These are phyloP conservation scores for Scleropages formosus DNA, from an alignment of 2,797 vertebrate species.

Conservation along the genomic window DNA sequence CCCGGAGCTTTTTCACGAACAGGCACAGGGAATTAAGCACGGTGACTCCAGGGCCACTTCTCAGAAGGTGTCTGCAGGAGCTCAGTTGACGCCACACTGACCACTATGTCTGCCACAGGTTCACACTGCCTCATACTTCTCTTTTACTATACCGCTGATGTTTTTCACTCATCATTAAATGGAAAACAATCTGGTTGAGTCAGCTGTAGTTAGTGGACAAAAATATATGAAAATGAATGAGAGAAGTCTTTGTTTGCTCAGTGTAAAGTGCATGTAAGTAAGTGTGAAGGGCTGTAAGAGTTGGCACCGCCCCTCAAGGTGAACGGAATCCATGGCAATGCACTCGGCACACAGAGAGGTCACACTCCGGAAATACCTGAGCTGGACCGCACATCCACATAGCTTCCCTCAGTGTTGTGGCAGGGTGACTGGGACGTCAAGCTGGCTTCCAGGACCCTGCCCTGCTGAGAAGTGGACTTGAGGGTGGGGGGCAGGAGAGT, in stretches of 20 bases:
- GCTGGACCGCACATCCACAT: slow-evolving; percentile 68
- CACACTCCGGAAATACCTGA: slow-evolving; percentile 91
- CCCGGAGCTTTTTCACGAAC: neutral
- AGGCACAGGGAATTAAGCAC: neutral
- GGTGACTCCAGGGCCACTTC: neutral
- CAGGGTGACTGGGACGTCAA: slow-evolving; percentile 59
- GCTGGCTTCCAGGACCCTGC: slow-evolving; percentile 59
- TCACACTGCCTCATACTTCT: neutral
- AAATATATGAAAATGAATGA: slow-evolving; percentile 18
- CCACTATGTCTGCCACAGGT: no score
- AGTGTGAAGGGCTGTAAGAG: slow-evolving; percentile 1
- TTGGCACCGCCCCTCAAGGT: slow-evolving; percentile 15
- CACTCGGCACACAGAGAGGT: slow-evolving; percentile 48
- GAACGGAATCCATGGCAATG: slow-evolving; percentile 26
- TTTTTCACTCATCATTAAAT: slow-evolving; percentile 11
- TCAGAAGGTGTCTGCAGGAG: neutral
- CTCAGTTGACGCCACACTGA: neutral
- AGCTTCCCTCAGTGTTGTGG: slow-evolving; percentile 62
- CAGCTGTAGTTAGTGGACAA: neutral
- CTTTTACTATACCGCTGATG: neutral
- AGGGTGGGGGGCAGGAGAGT: slow-evolving; percentile 75
- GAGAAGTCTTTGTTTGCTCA: neutral
- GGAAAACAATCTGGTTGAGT: neutral
- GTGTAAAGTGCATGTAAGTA: slow-evolving; percentile 37
- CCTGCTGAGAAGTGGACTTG: slow-evolving; percentile 45